Evolutionary conservation across 2,113 vertebrate species (phyloP), one percentile per base, ranked within the genome.

Genomic region (Oncorhynchus gorbuscha): DNA sequence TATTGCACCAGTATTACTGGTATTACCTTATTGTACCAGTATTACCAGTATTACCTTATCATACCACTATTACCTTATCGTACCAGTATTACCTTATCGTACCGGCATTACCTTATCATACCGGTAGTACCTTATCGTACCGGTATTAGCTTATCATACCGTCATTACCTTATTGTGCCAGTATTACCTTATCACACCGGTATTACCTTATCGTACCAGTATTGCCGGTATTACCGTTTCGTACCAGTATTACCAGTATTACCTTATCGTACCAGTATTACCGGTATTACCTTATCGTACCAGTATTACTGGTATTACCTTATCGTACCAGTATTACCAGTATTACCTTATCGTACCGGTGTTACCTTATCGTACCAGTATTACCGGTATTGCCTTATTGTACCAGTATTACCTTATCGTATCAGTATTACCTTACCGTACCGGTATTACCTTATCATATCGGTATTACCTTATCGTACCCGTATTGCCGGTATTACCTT

Each of bases 31-130:
- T 49, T 1, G 8, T 49, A 13, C 0, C 1, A 13, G 48, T 49
- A 49, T 12, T 48, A 51, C 59, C 22, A 2, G 4, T 66, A 3
- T 35, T 20, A 0, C 66, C 16, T 18, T 96, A 86, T 93, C 94
- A 88, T 90, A 93, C 95, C 48, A 0, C 13, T 51, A 14, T 13
- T 49, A 14, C 48, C 12, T 12, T 51, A 4, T 14, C 3, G 0
- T 51, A 51, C 59, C 22, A 2, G 4, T 66, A 3, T 35, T 20
- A 0, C 66, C 16, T 18, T 96, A 86, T 93, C 94, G 88, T 90
- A 93, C 95, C 95, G 8, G 18, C 11, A 8, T 1, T 62, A 9
- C 20, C 20, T 1, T n/a, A 5, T 62, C 8, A 0, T 13, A 61
- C 20, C 59, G 1, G 18, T 22, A 5, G 6, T 62, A 22, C 59